Conservation (phyloP, 92 coral and sea anemone genomes). For the Blastomussa wellsi region DNA sequence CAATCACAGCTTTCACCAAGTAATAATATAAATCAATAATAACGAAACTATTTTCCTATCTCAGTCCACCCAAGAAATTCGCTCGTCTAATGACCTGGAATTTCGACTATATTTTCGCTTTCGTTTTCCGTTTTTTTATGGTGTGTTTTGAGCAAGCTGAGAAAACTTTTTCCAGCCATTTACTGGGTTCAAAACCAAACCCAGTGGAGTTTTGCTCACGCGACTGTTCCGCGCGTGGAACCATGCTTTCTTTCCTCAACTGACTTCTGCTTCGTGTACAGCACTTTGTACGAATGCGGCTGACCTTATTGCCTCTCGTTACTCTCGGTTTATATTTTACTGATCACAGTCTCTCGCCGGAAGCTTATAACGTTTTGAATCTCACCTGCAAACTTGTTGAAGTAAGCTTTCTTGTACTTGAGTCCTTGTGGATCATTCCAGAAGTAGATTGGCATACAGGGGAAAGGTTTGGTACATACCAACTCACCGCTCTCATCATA, state of each 20-base stretch:
- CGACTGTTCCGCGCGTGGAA: background rate
- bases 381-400: conserved; percentile 83
- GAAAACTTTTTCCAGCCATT: too few species aligned
- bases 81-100: too few species aligned
- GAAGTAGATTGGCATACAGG: conserved; percentile 93
- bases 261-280: background rate
- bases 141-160: background rate
- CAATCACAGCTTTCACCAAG: too few species aligned
- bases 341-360: background rate
- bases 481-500: conserved; percentile 90
- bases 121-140: too few species aligned
- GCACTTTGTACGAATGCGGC: background rate
- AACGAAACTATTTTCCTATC: too few species aligned
- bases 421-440: conserved; percentile 91
- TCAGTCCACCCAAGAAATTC: too few species aligned
- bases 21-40: too few species aligned
- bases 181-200: background rate
- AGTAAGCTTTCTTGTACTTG: conserved; percentile 93
- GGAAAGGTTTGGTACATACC: conserved; percentile 92
- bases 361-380: background rate
- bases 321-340: too few species aligned
- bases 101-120: too few species aligned
- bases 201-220: background rate
- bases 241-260: background rate
- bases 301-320: background rate